Percentiles rank a stretch among this genome's conserved stretches.
phyloP scores from a whole-genome alignment of 2,113 vertebrate species.

The Bolborhynchus lineola region DNA sequence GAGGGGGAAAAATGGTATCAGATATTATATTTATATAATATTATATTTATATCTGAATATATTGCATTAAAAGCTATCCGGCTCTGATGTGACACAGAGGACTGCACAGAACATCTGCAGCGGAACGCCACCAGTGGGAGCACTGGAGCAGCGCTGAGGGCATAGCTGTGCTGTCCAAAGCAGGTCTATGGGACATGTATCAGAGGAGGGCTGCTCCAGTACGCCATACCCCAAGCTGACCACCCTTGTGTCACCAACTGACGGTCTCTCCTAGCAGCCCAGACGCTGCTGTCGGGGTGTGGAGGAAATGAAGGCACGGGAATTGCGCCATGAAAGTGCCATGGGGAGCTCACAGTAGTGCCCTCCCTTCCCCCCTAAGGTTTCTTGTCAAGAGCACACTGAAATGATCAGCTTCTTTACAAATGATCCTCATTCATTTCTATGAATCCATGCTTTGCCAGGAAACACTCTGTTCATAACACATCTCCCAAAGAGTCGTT shows the following conservation, averaged over 20 bases:
- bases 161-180: too few relatives aligned
- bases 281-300: rapidly evolving
- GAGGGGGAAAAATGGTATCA: background rate
- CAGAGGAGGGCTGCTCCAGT: background rate
- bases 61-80: too few relatives aligned
- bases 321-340: background rate
- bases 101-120: background rate
- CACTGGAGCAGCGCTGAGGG: background rate
- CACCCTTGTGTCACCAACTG: background rate
- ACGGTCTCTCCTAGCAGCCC: background rate
- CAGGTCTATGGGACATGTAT: rapidly evolving
- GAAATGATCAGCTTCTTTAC: background rate
- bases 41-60: too few relatives aligned
- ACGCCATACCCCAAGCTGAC: background rate
- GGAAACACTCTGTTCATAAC: background rate
- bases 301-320: background rate
- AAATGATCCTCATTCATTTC: background rate
- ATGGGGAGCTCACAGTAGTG: rapidly evolving
- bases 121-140: background rate
- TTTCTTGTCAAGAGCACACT: background rate
- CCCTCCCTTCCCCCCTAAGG: background rate
- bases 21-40: too few relatives aligned
- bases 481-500: background rate
- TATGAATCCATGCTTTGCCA: rapidly evolving
- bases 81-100: background rate